phyloP scores from a whole-genome alignment of 1,140 invertebrate species.

The Muscidifurax raptorellus region DNA sequence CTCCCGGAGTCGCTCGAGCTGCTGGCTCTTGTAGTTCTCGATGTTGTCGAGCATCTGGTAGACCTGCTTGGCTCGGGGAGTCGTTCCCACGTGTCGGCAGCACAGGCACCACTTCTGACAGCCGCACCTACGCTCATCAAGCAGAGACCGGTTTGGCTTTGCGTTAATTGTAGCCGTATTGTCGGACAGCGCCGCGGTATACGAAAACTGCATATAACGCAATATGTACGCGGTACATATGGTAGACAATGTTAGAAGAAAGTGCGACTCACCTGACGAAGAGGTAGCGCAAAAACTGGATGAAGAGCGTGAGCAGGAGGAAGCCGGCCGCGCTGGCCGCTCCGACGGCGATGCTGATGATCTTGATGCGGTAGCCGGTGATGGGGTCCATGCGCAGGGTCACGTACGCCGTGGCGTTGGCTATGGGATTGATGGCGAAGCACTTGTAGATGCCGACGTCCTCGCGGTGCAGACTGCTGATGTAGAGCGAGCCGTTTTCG shows the following conservation, averaged over 20 bases:
- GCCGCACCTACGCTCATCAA: slow-evolving; percentile 75
- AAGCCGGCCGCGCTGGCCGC: slow-evolving; percentile 86
- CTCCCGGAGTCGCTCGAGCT: slow-evolving; percentile 90
- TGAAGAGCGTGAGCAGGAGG: slow-evolving; percentile 84
- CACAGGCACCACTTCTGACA: slow-evolving; percentile 79
- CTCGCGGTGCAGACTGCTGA: slow-evolving; percentile 80
- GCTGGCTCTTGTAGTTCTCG: slow-evolving; percentile 91
- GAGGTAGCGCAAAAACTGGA: slow-evolving; percentile 84
- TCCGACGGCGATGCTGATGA: slow-evolving; percentile 89
- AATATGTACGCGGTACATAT: no score
- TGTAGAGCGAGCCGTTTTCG: slow-evolving; percentile 82
- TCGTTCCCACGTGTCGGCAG: slow-evolving; percentile 81
- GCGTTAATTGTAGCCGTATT: background rate
- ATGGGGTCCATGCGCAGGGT: slow-evolving; percentile 87
- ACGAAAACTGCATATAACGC: no score
- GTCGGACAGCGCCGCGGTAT: no score
- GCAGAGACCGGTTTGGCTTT: background rate
- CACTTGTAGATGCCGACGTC: slow-evolving; percentile 94
- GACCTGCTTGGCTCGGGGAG: slow-evolving; percentile 87
- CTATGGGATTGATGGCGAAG: slow-evolving; percentile 87
- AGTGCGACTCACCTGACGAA: slow-evolving; percentile 83
- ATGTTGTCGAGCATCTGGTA: slow-evolving; percentile 92
- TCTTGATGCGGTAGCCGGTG: slow-evolving; percentile 87
- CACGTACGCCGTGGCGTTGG: slow-evolving; percentile 84
- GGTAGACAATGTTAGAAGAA: no score